These are phyloP conservation scores for Picathartes gymnocephalus DNA, from an alignment of 2,113 vertebrate genomes.

Conservation along the genomic window DNA sequence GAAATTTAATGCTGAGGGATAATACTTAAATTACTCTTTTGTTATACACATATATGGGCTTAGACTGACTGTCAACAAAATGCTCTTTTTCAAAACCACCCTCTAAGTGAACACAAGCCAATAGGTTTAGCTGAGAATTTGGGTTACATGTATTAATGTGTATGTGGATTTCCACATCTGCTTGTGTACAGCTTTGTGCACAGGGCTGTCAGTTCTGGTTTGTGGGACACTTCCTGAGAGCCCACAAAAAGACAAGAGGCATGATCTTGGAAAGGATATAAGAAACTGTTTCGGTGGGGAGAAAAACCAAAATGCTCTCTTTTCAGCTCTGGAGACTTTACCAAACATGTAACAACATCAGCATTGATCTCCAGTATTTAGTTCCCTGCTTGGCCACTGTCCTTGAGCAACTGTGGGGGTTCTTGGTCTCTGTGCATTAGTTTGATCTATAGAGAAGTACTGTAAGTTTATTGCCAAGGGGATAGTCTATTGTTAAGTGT, in stretches of 20 bases:
- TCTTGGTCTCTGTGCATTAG: not conserved
- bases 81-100: not conserved
- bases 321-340: not conserved
- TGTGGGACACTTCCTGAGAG: not conserved
- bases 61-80: not conserved
- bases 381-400: not conserved
- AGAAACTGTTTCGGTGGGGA: not conserved
- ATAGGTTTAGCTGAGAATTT: not conserved
- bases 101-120: not conserved
- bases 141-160: not conserved
- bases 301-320: not conserved
- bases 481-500: not conserved
- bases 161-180: not conserved
- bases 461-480: not conserved
- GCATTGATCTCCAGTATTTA: not conserved
- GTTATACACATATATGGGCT: rapidly evolving
- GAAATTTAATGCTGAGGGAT: not conserved
- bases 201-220: not conserved
- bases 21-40: not conserved
- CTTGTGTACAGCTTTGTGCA: not conserved
- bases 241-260: not conserved
- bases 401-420: not conserved
- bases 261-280: not conserved
- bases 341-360: not conserved
- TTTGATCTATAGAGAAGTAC: not conserved